Conservation (phyloP, 2,113 vertebrate species). For the Entelurus aequoreus region DNA sequence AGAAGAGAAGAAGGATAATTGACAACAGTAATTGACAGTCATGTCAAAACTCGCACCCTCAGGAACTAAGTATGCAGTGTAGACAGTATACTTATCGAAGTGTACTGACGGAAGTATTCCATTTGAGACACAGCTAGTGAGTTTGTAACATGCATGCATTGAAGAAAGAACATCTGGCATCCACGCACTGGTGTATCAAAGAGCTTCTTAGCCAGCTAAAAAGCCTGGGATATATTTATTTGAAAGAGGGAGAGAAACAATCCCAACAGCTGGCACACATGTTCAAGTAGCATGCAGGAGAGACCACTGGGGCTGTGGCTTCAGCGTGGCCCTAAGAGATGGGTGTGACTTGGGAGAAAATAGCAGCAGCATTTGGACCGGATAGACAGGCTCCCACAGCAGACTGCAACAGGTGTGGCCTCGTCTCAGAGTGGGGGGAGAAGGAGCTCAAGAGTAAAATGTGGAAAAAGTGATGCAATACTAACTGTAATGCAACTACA, state of each 20-base stretch:
- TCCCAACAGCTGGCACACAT: constrained; percentile 45
- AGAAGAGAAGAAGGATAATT: no score
- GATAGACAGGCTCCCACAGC: constrained; percentile 60
- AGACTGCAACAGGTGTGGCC: constrained; percentile 70
- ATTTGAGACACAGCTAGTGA: no score
- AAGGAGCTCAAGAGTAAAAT: constrained; percentile 38
- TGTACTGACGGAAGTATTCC: no score
- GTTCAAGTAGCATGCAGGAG: constrained; percentile 34
- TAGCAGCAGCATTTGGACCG: constrained; percentile 60
- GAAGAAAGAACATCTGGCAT: not conserved
- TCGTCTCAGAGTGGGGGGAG: constrained; percentile 37
- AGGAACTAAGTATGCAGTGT: no score
- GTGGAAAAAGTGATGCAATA: constrained; percentile 28
- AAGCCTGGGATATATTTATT: constrained; percentile 7
- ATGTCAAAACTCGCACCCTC: no score
- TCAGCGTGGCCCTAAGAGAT: constrained; percentile 50
- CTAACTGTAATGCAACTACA: constrained; percentile 20
- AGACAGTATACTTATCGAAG: no score
- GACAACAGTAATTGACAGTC: no score
- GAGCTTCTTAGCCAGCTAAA: not conserved
- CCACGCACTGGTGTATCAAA: not conserved
- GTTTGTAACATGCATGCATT: not conserved
- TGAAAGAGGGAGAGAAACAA: constrained; percentile 20
- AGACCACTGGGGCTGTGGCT: constrained; percentile 43
- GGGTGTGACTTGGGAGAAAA: constrained; percentile 64